Evolutionary conservation across 1,140 invertebrate genomes (phyloP).

Genomic region (Maniola jurtina): DNA sequence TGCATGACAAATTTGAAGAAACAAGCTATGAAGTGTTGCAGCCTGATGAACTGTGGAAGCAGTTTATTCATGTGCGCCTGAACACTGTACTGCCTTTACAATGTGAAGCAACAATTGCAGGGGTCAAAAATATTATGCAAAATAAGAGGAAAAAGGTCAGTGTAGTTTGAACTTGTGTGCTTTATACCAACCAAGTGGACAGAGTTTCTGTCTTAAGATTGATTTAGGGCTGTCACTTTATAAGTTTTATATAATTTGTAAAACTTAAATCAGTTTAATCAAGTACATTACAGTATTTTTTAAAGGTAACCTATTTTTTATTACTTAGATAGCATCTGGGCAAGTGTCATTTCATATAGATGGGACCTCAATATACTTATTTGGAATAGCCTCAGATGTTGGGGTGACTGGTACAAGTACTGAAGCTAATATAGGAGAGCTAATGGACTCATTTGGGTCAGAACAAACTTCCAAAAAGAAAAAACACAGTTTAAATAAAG

Average conservation of each 20-base stretch:
- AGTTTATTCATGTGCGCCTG: constrained; percentile 83
- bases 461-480: constrained; percentile 71
- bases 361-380: constrained; percentile 80
- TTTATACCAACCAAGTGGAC: no score
- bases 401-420: constrained; percentile 76
- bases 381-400: constrained; percentile 79
- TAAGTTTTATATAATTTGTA: no score
- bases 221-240: no score
- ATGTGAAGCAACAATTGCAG: constrained; percentile 77
- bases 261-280: background rate
- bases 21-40: constrained; percentile 81
- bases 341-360: constrained; percentile 83
- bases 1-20: constrained; percentile 85
- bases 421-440: constrained; percentile 79
- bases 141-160: constrained; percentile 79
- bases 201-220: no score
- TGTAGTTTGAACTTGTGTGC: constrained; percentile 5
- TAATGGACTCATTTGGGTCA: constrained; percentile 71
- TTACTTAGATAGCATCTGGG: constrained; percentile 80
- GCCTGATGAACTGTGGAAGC: constrained; percentile 81
- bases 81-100: constrained; percentile 79
- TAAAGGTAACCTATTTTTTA: constrained; percentile 2
- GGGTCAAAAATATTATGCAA: constrained; percentile 79
- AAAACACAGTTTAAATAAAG: constrained; percentile 64
- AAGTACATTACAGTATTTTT: background rate